phyloP scores from a whole-genome alignment of 1,140 invertebrate genomes.

The Fopius arisanus region DNA sequence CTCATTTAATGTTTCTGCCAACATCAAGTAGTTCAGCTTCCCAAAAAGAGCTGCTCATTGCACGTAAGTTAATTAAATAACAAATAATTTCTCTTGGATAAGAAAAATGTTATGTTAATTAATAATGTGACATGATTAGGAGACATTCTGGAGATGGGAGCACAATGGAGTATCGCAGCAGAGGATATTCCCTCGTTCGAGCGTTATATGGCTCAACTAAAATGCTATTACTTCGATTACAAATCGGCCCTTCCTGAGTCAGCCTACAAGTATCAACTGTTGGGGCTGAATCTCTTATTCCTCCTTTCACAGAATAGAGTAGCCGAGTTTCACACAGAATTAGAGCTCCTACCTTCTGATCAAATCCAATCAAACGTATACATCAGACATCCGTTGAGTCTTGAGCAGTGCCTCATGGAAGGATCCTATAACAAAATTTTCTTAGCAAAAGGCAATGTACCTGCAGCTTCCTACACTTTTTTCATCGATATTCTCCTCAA shows the following conservation, averaged over 20 bases:
- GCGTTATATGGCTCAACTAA: constrained; percentile 94
- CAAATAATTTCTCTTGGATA: no score
- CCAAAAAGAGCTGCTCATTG: constrained; percentile 87
- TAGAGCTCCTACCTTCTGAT: constrained; percentile 93
- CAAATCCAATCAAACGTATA: constrained; percentile 94
- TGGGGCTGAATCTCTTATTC: constrained; percentile 95
- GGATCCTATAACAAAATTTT: constrained; percentile 98
- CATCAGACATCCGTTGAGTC: constrained; percentile 91
- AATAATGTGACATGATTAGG: no score
- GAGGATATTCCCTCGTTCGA: constrained; percentile 96
- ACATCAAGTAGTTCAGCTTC: constrained; percentile 80
- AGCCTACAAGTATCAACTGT: constrained; percentile 91
- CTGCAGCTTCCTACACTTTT: constrained; percentile 92
- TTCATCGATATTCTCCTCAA: constrained; percentile 97
- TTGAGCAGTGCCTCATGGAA: constrained; percentile 99
- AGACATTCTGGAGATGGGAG: constrained; percentile 95
- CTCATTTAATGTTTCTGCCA: constrained; percentile 86
- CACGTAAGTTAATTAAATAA: constrained; percentile 73
- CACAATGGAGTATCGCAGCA: constrained; percentile 90
- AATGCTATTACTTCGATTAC: constrained; percentile 98
- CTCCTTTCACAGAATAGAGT: constrained; percentile 96
- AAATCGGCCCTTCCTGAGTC: constrained; percentile 91
- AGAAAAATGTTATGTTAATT: no score
- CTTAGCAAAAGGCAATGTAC: constrained; percentile 91
- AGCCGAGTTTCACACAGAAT: constrained; percentile 98